Evolutionary conservation across 2,888 invertebrate species (phyloP).

Genomic region (Anodontia alba): DNA sequence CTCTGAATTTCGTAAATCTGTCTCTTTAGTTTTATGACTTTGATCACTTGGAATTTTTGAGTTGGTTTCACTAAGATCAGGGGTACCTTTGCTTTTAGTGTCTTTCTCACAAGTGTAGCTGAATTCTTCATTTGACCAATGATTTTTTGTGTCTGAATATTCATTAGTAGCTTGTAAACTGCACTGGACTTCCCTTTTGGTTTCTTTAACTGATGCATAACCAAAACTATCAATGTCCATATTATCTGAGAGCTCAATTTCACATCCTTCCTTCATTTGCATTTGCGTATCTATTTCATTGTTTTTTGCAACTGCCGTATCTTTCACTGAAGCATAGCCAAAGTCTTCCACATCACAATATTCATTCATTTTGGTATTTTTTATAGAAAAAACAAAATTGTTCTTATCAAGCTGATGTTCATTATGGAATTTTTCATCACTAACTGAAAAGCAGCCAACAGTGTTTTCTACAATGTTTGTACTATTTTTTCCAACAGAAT

Average conservation of each 20-base stretch:
- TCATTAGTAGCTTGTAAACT: too few species aligned
- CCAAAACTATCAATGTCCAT: neutral
- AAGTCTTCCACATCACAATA: neutral
- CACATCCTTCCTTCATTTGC: neutral
- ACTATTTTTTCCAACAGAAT: neutral
- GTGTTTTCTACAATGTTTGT: too few species aligned
- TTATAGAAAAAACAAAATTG: neutral
- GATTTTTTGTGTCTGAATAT: too few species aligned
- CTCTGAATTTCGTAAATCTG: neutral
- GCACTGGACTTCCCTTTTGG: neutral
- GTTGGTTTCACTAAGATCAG: neutral
- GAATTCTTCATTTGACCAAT: too few species aligned
- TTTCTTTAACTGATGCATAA: neutral
- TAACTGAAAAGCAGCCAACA: neutral
- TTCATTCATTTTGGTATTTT: neutral
- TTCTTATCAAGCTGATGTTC: neutral
- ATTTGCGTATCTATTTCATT: neutral
- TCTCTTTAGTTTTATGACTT: neutral
- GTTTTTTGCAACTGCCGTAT: neutral
- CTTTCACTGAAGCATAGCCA: conserved; percentile 4
- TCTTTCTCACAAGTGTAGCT: too few species aligned
- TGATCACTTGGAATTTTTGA: neutral
- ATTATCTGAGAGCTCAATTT: neutral
- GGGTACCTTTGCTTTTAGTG: too few species aligned
- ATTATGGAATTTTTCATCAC: neutral